Evolutionary conservation across 2,888 invertebrate species (phyloP), one percentile per base, ranked within the genome.

Genomic region (Anagyrus pseudococci): DNA sequence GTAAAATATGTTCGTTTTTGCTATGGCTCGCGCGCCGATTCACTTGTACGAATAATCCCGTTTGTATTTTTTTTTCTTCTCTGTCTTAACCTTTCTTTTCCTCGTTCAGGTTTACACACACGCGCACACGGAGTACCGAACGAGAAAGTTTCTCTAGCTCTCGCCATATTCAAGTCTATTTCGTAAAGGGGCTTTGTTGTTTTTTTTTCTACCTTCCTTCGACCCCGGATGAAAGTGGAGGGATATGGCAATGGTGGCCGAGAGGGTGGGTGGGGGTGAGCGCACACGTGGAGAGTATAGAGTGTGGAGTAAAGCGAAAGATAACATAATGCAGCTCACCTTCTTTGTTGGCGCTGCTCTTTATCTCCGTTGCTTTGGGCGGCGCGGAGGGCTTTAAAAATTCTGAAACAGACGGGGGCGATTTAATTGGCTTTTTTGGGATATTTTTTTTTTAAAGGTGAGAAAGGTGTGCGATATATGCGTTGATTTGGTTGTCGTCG

Each of bases 351-450:
- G 88, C 84, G 74, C 83, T 88, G 82, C 89, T 90, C 78, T 89
- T 89, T 85, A 90, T 90, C 83, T 91, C 90, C 58, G 90, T 91
- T 68, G 92, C 89, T 84, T 91, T 88, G 66, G 93, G 90, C 68
- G 93, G 90, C 62, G 90, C 89, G 66, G 94, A 93, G 62, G 93
- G 93, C 87, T 92, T 88, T 58, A 92, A 93, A 78, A 94, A 94
- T 86, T 93, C 94, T 94, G 86, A 68, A 85, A 85, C 64, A 73
- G 49, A 66, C 33, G 49, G 20, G 49, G 17, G 49, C 37, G 13
- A 43, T 77, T 71, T 58, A 66, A 59, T 62, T 53, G 40, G 49
- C 37, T 57, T 25, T 33, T 17, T 2, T 4, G 15, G 19, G n/a
- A n/a, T n/a, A n/a, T n/a, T n/a, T n/a, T n/a, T n/a, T n/a, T n/a